phyloP scores from a whole-genome alignment of 2,888 invertebrate species.

The Dasysyrphus tricinctus region DNA sequence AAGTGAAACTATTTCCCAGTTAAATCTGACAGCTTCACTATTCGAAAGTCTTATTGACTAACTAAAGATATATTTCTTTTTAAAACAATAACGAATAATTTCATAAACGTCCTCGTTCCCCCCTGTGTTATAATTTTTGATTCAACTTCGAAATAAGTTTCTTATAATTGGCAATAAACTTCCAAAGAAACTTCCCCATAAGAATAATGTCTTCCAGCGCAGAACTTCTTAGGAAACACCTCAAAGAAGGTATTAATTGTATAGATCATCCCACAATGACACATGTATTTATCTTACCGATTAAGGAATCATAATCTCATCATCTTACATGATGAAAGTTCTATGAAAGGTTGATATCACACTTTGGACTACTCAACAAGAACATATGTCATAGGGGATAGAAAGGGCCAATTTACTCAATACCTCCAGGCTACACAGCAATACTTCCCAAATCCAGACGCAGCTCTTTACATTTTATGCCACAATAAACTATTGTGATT shows the following conservation, averaged over 20 bases:
- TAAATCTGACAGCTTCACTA: too few relatives aligned
- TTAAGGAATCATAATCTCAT: conserved; percentile 71
- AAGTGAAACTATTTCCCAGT: too few relatives aligned
- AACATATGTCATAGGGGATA: conserved; percentile 72
- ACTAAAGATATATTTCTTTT: not conserved
- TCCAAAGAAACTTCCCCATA: conserved; percentile 41
- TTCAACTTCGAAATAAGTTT: conserved; percentile 29
- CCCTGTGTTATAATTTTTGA: not conserved
- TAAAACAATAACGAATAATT: not conserved
- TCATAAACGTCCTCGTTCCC: not conserved
- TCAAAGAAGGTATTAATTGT: conserved; percentile 41
- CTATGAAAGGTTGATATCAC: conserved; percentile 44
- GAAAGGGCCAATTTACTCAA: conserved; percentile 65
- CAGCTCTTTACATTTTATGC: conserved; percentile 72
- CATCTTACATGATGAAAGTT: conserved; percentile 58
- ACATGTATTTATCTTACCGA: conserved; percentile 64
- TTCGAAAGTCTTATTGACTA: too few relatives aligned
- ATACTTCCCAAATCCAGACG: conserved; percentile 46
- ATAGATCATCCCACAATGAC: conserved; percentile 57
- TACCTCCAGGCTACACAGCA: conserved; percentile 60
- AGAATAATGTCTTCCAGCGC: conserved; percentile 32
- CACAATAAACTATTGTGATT: conserved; percentile 75
- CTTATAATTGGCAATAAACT: conserved; percentile 37
- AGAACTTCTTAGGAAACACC: conserved; percentile 51
- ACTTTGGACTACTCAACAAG: conserved; percentile 51